Base-by-base conservation (phyloP, 2,797 vertebrate genomes). In the Chaetophractus vellerosus region DNA sequence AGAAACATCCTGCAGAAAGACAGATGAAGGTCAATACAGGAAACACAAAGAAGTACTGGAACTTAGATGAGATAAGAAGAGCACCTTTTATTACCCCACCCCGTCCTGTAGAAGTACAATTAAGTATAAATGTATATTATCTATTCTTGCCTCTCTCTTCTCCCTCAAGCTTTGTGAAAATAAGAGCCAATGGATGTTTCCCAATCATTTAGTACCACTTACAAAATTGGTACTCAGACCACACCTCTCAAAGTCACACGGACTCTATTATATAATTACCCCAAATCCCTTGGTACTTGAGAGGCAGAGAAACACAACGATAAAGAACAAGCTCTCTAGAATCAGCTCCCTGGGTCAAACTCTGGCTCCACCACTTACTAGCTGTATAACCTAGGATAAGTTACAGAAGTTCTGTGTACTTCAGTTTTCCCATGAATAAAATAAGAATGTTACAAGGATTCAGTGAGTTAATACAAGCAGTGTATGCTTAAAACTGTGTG, bases 401-500 rank as follows among this genome's bases (percentile, higher is more conserved):
- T 69, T 33, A 48, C 50, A 28, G 57, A 84, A 33, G 2, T 41
- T 23, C 14, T 45, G 50, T 19, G 7, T 18, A n/a, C 23, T 6
- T 82, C 45, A 15, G 9, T 81, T 87, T 78, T 24, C 76, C 74
- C 31, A 1, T 45, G 11, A 33, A 50, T 38, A 78, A 76, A 66
- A 76, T 76, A 55, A 61, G 38, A 2, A 45, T 61, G 16, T 21
- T 33, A n/a, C 38, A 50, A 61, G 26, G 24, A 74, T 86, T 79
- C 63, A 48, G 31, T 88, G 19, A 66, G 24, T 78, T 83, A 50
- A 68, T 59, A 38, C 0, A 50, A 15, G 31, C 2, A 83, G 57
- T 28, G 31, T 28, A 52, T 63, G 18, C 57, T 90, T 90, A 84
- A 90, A 94, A 57, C 31, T 78, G 18, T n/a, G 31, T 64, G 63